Evolutionary conservation across 2,888 invertebrate genomes (phyloP), one percentile per base, ranked within the genome.

Genomic region (Orthosia gracilis): DNA sequence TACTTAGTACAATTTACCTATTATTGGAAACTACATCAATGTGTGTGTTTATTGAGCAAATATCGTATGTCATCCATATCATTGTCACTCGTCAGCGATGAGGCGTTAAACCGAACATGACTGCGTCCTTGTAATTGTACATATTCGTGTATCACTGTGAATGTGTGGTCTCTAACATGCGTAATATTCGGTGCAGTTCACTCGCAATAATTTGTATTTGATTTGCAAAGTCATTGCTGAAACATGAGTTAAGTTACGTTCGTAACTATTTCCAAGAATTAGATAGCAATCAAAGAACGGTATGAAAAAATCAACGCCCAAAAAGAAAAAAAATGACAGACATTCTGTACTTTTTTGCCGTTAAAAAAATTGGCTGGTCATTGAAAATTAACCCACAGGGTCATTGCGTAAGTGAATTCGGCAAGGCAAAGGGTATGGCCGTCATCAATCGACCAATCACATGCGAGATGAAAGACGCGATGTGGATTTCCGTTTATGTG

Each of bases 41-140:
- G 45, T 49, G 18, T 21, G 40, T 69, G 55, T 71, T 71, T 61
- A 68, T 76, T 68, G 57, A 76, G 78, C 69, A 69, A 69, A 72
- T 72, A 72, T 69, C 23, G 62, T 66, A 74, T 68, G 82, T 78
- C 78, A 82, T 66, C 79, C 58, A 62, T 78, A 81, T 69, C 78
- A 62, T 65, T 78, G 74, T 78, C 59, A 64, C 67, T 70, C 47
- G 74, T 68, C 57, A 69, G 26, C 82, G 77, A 55, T 72, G 82
- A 72, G 73, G 77, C 80, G 57, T 61, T 68, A 76, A 72, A 57
- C 45, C 64, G n/a, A 26, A 78, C 74, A 62, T 78, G 73, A 81
- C 59, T 68, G 71, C 77, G 59, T 66, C 80, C 52, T 54, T 58
- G 69, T 64, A 61, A 71, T 76, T 71, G 54, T 21, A 49, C 49